Conservation (phyloP, 1,140 invertebrate genomes). For the Stegodyphus mimosarum region DNA sequence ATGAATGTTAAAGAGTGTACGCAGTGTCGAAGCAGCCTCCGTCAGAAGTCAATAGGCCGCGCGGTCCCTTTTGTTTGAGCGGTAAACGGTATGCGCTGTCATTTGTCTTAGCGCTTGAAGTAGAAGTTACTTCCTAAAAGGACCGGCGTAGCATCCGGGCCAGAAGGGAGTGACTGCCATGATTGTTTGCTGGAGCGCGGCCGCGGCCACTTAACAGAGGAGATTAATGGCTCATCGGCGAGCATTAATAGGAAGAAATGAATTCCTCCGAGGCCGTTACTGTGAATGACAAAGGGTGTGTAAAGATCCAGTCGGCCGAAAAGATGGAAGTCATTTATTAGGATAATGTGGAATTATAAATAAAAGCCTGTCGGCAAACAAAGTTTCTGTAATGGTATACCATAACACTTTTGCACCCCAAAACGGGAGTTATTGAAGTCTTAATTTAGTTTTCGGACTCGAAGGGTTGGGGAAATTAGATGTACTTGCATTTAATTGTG, state of each 20-base stretch:
- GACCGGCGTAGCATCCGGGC: neutral
- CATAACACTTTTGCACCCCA: neutral
- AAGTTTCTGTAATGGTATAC: neutral
- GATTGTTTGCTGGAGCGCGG: conserved; percentile 43
- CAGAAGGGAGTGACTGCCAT: conserved; percentile 2
- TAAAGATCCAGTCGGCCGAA: conserved; percentile 19
- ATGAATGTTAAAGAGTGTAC: too few relatives aligned
- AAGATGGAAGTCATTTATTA: conserved; percentile 44
- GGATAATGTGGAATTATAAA: conserved; percentile 51
- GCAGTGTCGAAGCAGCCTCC: too few relatives aligned
- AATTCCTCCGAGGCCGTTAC: neutral
- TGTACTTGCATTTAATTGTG: too few relatives aligned
- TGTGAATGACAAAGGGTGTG: conserved; percentile 6
- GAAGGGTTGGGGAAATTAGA: too few relatives aligned
- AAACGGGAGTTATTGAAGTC: conserved; percentile 11
- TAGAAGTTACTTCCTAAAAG: conserved; percentile 3
- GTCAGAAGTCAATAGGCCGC: too few relatives aligned
- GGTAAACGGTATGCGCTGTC: neutral
- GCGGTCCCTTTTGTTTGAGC: too few relatives aligned
- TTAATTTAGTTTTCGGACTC: neutral
- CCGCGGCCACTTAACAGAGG: conserved; percentile 38
- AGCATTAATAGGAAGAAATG: conserved; percentile 49
- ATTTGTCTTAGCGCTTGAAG: conserved; percentile 26
- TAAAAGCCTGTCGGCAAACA: conserved; percentile 1
- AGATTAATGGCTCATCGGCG: conserved; percentile 45